Conservation (phyloP, 2,888 invertebrate genomes). For the Acrobasis consociella region DNA sequence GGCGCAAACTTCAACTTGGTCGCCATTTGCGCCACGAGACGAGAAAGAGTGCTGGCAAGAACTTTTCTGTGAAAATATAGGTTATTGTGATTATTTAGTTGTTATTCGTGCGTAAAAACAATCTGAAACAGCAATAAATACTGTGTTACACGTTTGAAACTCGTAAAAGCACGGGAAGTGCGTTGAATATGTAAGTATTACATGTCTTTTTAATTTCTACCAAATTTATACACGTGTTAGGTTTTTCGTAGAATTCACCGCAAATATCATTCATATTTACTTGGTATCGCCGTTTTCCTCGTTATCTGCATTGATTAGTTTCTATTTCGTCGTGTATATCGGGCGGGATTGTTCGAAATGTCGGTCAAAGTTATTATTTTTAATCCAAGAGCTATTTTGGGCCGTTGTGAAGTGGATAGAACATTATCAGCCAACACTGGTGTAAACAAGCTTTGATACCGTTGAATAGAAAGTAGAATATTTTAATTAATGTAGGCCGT, state of each 20-base stretch:
- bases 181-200: constrained; percentile 61
- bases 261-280: constrained; percentile 22
- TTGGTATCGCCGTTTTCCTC: constrained; percentile 1
- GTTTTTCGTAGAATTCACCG: constrained; percentile 47
- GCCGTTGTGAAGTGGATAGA: constrained; percentile 18
- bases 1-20: constrained; percentile 65
- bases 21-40: constrained; percentile 80
- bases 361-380: constrained; percentile 50
- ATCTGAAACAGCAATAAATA: constrained; percentile 44
- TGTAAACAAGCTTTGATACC: constrained; percentile 39
- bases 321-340: constrained; percentile 23
- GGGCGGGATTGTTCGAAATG: constrained; percentile 21
- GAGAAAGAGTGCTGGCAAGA: constrained; percentile 48
- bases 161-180: constrained; percentile 51
- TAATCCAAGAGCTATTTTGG: constrained; percentile 50
- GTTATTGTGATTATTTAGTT: constrained; percentile 70
- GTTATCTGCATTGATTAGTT: constrained; percentile 12
- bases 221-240: constrained; percentile 63
- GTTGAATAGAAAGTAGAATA: constrained; percentile 50
- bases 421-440: constrained; percentile 20
- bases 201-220: constrained; percentile 48
- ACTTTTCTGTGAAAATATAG: constrained; percentile 56
- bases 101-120: constrained; percentile 57
- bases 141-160: constrained; percentile 38
- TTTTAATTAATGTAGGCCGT: constrained; percentile 37